Percentiles rank a stretch among this genome's conserved stretches.
These are phyloP conservation scores for Microvelia longipes DNA, from an alignment of 1,140 invertebrate species.

Conservation along the genomic window DNA sequence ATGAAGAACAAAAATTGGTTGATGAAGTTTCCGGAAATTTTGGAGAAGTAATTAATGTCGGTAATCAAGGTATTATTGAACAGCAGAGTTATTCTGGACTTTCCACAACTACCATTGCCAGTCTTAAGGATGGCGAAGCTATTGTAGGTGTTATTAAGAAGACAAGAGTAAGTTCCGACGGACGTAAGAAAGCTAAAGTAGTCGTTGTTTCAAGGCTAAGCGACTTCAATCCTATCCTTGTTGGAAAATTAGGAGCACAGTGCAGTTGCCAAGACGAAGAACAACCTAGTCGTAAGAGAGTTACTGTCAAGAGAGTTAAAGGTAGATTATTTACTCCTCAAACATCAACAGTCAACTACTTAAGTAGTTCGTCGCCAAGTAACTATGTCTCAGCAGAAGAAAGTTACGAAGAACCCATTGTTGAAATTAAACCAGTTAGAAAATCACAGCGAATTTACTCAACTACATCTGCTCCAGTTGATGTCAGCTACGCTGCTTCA, in stretches of 20 bases:
- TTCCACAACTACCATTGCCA: slow-evolving; percentile 17
- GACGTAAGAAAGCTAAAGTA: slow-evolving; percentile 27
- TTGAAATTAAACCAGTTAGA: slow-evolving; percentile 19
- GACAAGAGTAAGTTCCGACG: slow-evolving; percentile 11
- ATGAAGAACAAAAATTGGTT: slow-evolving; percentile 19
- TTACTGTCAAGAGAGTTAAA: slow-evolving; percentile 3
- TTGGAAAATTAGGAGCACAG: slow-evolving; percentile 52
- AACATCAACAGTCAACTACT: slow-evolving; percentile 6
- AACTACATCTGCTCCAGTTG: slow-evolving; percentile 8
- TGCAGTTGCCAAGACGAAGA: slow-evolving; percentile 45
- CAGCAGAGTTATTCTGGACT: slow-evolving; percentile 2
- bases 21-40: slow-evolving; percentile 19
- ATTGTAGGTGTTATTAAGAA: slow-evolving; percentile 22
- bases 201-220: slow-evolving; percentile 42
- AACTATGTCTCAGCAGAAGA: background rate
- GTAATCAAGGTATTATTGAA: slow-evolving; percentile 11
- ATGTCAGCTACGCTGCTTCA: slow-evolving; percentile 2
- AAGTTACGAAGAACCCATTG: slow-evolving; percentile 8
- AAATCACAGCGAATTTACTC: slow-evolving; percentile 10
- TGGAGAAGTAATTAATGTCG: slow-evolving; percentile 18
- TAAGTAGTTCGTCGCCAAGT: background rate
- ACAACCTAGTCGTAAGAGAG: slow-evolving; percentile 28
- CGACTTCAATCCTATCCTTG: slow-evolving; percentile 47
- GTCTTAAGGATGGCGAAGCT: slow-evolving; percentile 20
- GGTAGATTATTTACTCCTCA: slow-evolving; percentile 12